These are phyloP conservation scores for Telmatherina bonti DNA, from an alignment of 2,797 vertebrate genomes.

Conservation along the genomic window DNA sequence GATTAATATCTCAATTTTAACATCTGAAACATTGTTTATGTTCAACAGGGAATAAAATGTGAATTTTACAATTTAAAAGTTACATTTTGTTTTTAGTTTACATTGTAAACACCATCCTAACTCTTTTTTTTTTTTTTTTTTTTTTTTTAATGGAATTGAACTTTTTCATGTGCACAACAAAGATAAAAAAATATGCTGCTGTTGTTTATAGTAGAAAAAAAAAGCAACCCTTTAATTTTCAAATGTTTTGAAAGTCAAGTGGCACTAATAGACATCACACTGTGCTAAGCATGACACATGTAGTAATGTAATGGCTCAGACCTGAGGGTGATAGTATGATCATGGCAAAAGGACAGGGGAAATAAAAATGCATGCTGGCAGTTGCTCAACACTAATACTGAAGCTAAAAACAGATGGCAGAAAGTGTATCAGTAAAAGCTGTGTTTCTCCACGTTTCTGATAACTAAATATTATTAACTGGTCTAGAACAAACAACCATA, in stretches of 20 bases:
- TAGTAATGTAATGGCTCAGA: conserved; percentile 32
- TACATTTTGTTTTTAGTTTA: neutral
- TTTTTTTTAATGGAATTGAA: neutral
- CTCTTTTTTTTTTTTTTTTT: too few relatives aligned
- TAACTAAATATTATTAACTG: neutral
- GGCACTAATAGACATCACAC: conserved; percentile 16
- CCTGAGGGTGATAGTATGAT: conserved; percentile 29
- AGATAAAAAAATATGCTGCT: neutral
- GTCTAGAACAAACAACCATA: neutral
- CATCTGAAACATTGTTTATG: neutral
- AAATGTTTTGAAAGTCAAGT: conserved; percentile 11
- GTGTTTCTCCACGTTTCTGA: neutral
- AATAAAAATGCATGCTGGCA: conserved; percentile 19
- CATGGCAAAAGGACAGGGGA: conserved; percentile 27
- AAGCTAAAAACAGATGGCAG: neutral
- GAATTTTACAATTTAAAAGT: neutral
- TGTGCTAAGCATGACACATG: conserved; percentile 32
- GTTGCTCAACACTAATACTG: neutral
- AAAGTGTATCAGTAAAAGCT: neutral
- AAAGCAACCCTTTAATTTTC: neutral
- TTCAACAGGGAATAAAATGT: neutral
- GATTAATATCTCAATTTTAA: neutral
- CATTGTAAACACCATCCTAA: neutral
- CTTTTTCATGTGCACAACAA: neutral
- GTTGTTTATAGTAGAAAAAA: neutral